phyloP scores from a whole-genome alignment of 2,113 vertebrate genomes.

The Charadrius vociferus region DNA sequence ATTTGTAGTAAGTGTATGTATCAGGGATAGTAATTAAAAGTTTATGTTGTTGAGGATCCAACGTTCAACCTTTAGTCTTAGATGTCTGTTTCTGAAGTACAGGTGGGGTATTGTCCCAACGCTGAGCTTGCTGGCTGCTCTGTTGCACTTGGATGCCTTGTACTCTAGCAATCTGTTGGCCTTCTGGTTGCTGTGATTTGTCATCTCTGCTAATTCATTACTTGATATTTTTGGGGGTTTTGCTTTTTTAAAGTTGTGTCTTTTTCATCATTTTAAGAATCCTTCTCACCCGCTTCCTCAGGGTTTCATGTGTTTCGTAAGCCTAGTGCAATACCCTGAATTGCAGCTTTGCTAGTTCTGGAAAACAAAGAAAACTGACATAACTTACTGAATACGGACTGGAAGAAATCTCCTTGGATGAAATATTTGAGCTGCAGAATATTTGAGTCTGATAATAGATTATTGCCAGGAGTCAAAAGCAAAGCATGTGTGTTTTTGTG shows the following conservation, averaged over 20 bases:
- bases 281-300: not conserved
- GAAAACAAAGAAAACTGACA: not conserved
- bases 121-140: not conserved
- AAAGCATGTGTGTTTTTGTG: not conserved
- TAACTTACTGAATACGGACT: not conserved
- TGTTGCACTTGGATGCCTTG: not conserved
- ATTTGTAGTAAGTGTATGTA: not conserved
- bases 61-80: not conserved
- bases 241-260: not conserved
- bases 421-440: not conserved
- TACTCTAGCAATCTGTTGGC: not conserved
- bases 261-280: not conserved
- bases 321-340: not conserved
- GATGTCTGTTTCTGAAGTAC: not conserved
- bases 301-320: not conserved
- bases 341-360: not conserved
- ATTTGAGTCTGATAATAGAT: not conserved
- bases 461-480: not conserved
- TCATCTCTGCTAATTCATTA: not conserved
- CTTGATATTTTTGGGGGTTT: not conserved
- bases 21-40: not conserved
- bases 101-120: not conserved
- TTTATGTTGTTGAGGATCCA: fast-evolving
- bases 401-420: not conserved
- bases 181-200: not conserved